Base-by-base conservation (phyloP, 2,113 vertebrate species). In the Columba livia region DNA sequence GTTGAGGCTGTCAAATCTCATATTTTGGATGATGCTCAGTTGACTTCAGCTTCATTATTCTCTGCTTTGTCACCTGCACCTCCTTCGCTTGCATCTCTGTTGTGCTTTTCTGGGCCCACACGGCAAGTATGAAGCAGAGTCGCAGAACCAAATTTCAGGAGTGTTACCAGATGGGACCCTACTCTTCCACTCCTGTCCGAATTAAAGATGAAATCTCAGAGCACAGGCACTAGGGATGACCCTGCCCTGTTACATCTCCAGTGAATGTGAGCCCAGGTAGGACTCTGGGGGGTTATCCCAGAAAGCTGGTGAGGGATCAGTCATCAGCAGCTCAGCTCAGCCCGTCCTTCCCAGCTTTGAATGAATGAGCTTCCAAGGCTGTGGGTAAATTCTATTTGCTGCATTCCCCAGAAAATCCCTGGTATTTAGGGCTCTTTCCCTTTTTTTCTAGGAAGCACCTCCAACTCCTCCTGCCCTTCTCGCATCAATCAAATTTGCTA, bases 211-310 rank as follows among this genome's bases (percentile, higher is more conserved):
- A 12, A 10, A 1, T 64, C 36, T 18, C 5, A 15, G 66, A 69
- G 34, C 21, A 29, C 5, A 11, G 56, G 36, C 8, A 10, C n/a
- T 12, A 10, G 40, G 1, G 1, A 6, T 1, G 10, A 32, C 56
- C 60, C 34, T 13, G 42, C 25, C 11, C 26, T 0, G 0, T 8
- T 47, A 0, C 1, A 5, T 32, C 26, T 31, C 70, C 14, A 9
- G 11, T 34, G 25, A 11, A 0, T 2, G 14, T 4, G 48, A 88
- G 50, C 32, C 32, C 36, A 34, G 71, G 16, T 9, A 10, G 0
- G 4, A 34, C 57, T 60, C 61, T 8, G 61, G 29, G 44, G 60
- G 47, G 17, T 3, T 6, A 16, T 2, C 51, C 70, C 50, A 47
- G 48, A 29, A 42, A 12, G 14, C 31, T 5, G 47, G 5, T 20